Percentiles rank a stretch among this genome's conserved stretches.
phyloP scores from a whole-genome alignment of 2,888 invertebrate genomes.

The Sesia bembeciformis region DNA sequence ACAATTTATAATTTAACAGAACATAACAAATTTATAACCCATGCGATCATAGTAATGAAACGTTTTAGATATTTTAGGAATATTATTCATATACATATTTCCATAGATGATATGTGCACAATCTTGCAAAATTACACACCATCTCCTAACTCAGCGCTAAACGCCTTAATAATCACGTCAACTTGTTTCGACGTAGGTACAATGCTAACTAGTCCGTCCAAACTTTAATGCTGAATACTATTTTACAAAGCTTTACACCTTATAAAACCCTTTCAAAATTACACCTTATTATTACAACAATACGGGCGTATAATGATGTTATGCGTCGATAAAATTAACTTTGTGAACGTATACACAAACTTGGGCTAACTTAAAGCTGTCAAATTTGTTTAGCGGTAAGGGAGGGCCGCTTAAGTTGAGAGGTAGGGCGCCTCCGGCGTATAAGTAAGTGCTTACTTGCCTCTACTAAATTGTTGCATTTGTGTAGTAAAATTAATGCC shows the following conservation, averaged over 20 bases:
- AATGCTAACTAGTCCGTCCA: constrained; percentile 62
- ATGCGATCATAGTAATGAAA: too few relatives aligned
- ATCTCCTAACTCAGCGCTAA: constrained; percentile 37
- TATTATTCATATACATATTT: too few relatives aligned
- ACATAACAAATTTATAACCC: too few relatives aligned
- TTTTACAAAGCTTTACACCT: constrained; percentile 3
- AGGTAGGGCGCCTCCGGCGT: constrained; percentile 56
- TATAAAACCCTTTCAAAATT: constrained; percentile 7
- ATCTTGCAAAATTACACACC: constrained; percentile 11
- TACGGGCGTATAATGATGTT: constrained; percentile 11
- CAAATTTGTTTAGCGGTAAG: constrained; percentile 72
- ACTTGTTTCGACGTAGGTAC: constrained; percentile 63
- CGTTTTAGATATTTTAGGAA: too few relatives aligned
- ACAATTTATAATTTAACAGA: too few relatives aligned
- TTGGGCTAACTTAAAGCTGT: constrained; percentile 68
- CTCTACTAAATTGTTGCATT: constrained; percentile 68
- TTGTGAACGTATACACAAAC: constrained; percentile 54
- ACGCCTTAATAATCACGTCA: constrained; percentile 68
- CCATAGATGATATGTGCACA: not conserved
- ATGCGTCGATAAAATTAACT: constrained; percentile 17
- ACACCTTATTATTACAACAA: constrained; percentile 11
- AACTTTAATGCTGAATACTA: constrained; percentile 40
- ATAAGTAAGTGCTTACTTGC: constrained; percentile 67
- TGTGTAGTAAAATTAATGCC: constrained; percentile 68
- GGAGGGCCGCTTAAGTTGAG: constrained; percentile 61